These are phyloP conservation scores for Stenichneumon culpator DNA, from an alignment of 2,888 invertebrate genomes.

Conservation along the genomic window DNA sequence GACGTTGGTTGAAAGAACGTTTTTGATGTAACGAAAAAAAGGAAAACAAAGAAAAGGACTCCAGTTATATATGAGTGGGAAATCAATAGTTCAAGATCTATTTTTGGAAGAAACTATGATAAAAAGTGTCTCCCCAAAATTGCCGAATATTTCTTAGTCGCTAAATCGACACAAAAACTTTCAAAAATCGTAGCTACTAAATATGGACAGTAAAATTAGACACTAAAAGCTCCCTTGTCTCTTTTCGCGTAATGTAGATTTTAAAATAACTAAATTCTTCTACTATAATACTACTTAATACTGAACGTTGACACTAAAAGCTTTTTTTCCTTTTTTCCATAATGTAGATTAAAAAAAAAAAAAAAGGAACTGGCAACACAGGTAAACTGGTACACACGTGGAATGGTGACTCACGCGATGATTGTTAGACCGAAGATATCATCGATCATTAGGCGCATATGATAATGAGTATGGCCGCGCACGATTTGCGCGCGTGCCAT, in stretches of 20 bases:
- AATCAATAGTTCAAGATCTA: too few relatives aligned
- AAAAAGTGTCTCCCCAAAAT: too few relatives aligned
- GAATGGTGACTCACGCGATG: constrained; percentile 25
- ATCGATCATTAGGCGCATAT: constrained; percentile 34
- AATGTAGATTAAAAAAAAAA: background rate
- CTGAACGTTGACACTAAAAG: background rate
- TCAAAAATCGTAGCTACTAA: background rate
- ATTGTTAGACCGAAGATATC: constrained; percentile 24
- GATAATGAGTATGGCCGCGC: constrained; percentile 24
- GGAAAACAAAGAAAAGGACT: too few relatives aligned
- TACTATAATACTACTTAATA: too few relatives aligned
- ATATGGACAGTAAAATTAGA: background rate
- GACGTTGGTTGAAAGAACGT: too few relatives aligned
- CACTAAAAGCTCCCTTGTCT: background rate
- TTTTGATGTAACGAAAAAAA: too few relatives aligned
- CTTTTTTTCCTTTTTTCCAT: background rate
- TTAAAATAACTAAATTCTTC: background rate
- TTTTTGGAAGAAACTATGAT: too few relatives aligned
- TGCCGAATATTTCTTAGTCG: background rate
- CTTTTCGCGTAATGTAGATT: background rate
- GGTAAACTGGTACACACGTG: background rate
- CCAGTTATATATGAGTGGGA: too few relatives aligned
- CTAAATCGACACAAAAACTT: background rate
- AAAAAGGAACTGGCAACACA: background rate
- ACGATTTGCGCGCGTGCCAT: background rate